These are phyloP conservation scores for Hippoglossus stenolepis DNA, from an alignment of 2,113 vertebrate genomes.

Conservation along the genomic window DNA sequence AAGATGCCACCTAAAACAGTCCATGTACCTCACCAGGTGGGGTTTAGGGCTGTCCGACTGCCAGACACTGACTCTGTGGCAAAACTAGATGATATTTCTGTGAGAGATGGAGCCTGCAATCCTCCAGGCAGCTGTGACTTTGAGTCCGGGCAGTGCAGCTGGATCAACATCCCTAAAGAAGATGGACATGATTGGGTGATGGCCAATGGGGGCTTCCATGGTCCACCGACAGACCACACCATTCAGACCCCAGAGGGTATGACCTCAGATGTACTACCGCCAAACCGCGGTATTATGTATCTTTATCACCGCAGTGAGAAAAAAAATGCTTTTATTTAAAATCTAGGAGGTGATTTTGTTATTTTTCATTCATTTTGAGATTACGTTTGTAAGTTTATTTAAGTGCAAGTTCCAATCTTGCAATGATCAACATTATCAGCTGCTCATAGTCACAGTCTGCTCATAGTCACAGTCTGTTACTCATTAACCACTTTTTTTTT, in stretches of 20 bases:
- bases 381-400: not conserved
- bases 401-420: conserved; percentile 2
- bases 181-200: conserved; percentile 74
- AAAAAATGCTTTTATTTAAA: no score
- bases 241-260: conserved; percentile 74
- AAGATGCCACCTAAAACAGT: not conserved
- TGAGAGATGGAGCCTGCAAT: conserved; percentile 68
- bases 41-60: conserved; percentile 62
- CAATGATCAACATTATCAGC: not conserved
- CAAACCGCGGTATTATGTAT: no score
- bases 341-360: no score
- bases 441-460: not conserved
- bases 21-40: conserved; percentile 64
- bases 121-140: conserved; percentile 80
- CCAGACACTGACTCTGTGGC: conserved; percentile 44
- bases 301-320: no score
- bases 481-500: not conserved
- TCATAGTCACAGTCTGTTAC: not conserved
- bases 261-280: not conserved
- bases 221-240: conserved; percentile 74
- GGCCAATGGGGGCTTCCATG: conserved; percentile 61
- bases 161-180: conserved; percentile 66
- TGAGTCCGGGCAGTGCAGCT: conserved; percentile 79
- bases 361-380: not conserved
- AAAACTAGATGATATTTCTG: conserved; percentile 78